Evolutionary conservation across 1,140 invertebrate species (phyloP).

Genomic region (Limonius californicus): DNA sequence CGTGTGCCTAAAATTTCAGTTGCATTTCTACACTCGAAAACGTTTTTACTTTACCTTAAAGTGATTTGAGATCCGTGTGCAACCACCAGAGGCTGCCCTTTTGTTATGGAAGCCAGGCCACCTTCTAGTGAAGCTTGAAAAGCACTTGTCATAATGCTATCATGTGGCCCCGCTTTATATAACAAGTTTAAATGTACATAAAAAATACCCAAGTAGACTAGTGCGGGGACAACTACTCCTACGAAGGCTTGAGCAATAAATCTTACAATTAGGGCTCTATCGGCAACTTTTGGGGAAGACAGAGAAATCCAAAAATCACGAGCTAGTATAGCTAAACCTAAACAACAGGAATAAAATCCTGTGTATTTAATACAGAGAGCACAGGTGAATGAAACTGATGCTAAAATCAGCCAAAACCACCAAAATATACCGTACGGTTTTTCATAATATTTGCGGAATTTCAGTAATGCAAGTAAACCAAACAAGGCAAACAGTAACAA

Average conservation of each 20-base stretch:
- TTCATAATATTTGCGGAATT: conserved; percentile 64
- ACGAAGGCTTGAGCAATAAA: conserved; percentile 59
- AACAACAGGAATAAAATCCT: conserved; percentile 75
- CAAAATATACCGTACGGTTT: conserved; percentile 57
- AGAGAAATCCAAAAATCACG: conserved; percentile 79
- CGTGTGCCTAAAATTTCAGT: conserved; percentile 70
- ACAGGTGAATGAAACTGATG: conserved; percentile 56
- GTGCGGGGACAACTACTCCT: conserved; percentile 59
- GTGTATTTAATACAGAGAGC: conserved; percentile 84
- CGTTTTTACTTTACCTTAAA: conserved; percentile 57
- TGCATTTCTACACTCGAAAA: too few relatives aligned
- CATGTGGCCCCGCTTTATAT: conserved; percentile 89
- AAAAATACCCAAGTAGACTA: conserved; percentile 79
- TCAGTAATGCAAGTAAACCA: conserved; percentile 72
- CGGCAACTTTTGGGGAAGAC: conserved; percentile 53
- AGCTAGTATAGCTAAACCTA: conserved; percentile 67
- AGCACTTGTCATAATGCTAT: conserved; percentile 94
- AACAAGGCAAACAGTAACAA: conserved; percentile 81
- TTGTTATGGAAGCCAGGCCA: conserved; percentile 89
- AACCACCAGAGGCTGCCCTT: conserved; percentile 86
- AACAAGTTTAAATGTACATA: conserved; percentile 83
- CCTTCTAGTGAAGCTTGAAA: conserved; percentile 96
- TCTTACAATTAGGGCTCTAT: conserved; percentile 53
- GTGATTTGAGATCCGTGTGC: conserved; percentile 95
- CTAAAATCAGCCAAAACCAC: conserved; percentile 64